Percentiles rank a stretch among this genome's conserved stretches.
Evolutionary conservation across 1,140 invertebrate genomes (phyloP).

Genomic region (Brachionus angularis): DNA sequence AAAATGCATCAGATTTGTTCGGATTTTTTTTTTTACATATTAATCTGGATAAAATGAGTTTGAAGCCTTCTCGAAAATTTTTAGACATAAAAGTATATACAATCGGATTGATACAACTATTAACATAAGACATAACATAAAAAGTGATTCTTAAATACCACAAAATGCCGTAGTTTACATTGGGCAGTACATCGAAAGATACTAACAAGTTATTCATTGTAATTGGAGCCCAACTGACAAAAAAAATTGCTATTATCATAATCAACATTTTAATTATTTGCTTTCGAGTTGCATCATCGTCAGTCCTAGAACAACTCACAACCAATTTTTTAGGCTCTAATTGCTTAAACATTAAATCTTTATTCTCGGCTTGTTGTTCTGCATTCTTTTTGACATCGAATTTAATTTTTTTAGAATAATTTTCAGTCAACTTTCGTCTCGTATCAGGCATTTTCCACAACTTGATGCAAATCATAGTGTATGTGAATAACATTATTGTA

Average conservation of each 20-base stretch:
- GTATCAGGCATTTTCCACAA: constrained; percentile 60
- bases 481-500: constrained; percentile 66
- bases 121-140: constrained; percentile 67
- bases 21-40: neutral
- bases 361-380: neutral
- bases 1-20: neutral
- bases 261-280: constrained; percentile 69
- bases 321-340: too few species aligned
- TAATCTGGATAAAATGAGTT: constrained; percentile 50
- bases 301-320: too few species aligned
- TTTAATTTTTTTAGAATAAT: neutral
- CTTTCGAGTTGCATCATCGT: constrained; percentile 29
- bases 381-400: neutral
- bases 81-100: constrained; percentile 76
- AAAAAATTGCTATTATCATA: constrained; percentile 67
- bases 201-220: constrained; percentile 67
- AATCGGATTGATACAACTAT: constrained; percentile 72
- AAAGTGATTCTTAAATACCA: constrained; percentile 66
- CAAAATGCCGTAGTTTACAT: constrained; percentile 60
- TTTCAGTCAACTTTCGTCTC: constrained; percentile 17
- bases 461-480: constrained; percentile 66
- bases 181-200: constrained; percentile 62
- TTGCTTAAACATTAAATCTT: neutral
- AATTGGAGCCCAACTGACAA: constrained; percentile 67
- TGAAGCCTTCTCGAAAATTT: constrained; percentile 69